Conservation (phyloP, 64 coral and sea anemone species). For the Hydrozoanthus tunicans region DNA sequence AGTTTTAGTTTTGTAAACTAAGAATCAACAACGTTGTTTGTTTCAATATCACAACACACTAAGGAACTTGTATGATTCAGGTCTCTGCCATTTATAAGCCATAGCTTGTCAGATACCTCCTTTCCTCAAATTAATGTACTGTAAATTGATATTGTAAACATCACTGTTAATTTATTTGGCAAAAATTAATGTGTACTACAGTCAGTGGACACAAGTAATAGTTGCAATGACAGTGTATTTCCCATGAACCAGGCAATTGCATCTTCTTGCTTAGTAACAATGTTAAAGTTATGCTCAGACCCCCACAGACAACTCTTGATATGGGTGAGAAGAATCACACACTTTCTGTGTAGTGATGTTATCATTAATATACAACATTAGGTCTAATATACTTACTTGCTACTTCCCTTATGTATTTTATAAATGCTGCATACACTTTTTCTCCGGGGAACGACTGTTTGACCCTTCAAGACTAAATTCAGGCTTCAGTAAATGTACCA, state of each 20-base stretch:
- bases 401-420: conserved; percentile 46
- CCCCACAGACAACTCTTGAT: background rate
- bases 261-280: conserved; percentile 9
- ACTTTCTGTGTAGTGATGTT: conserved; percentile 5
- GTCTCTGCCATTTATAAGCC: conserved; percentile 7
- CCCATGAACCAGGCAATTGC: background rate
- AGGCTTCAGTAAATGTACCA: conserved; percentile 22
- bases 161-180: background rate
- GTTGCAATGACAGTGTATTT: background rate
- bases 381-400: conserved; percentile 42
- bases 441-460: conserved; percentile 20
- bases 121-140: background rate
- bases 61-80: background rate
- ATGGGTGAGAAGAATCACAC: conserved; percentile 5
- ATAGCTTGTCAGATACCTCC: background rate
- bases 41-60: background rate
- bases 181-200: background rate
- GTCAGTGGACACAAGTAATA: conserved; percentile 4
- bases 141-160: background rate
- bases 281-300: background rate
- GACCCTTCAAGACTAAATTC: conserved; percentile 30
- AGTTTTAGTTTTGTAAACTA: background rate
- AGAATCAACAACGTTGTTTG: background rate
- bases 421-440: conserved; percentile 31
- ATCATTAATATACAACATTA: background rate